A percentile compares a stretch with the other conserved stretches of the same genome.
Evolutionary conservation across 2,797 vertebrate genomes (phyloP).

Genomic region (Sciaenops ocellatus): DNA sequence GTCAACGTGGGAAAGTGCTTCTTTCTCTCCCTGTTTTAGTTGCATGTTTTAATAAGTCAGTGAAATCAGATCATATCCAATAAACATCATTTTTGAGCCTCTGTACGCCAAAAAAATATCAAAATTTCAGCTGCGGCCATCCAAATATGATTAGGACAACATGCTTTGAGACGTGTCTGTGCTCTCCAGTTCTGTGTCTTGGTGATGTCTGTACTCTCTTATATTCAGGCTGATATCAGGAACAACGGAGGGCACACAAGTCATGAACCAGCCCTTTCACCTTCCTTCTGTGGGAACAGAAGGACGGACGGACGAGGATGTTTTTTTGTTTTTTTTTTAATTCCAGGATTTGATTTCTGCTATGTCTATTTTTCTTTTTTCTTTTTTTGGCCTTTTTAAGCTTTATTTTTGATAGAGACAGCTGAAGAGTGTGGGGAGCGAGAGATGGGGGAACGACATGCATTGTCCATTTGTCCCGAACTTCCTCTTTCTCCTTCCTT

Average conservation of each 20-base stretch:
- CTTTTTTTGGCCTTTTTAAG: conserved; percentile 18
- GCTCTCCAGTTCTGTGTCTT: conserved; percentile 18
- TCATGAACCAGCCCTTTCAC: conserved; percentile 65
- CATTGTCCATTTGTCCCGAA: conserved; percentile 21
- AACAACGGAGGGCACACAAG: conserved; percentile 44
- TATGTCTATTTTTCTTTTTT: neutral
- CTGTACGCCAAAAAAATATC: neutral
- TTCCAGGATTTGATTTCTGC: conserved; percentile 56
- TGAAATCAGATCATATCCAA: conserved; percentile 5
- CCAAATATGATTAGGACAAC: neutral
- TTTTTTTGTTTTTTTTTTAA: conserved; percentile 29
- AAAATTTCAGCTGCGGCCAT: neutral
- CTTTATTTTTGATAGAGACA: too few relatives aligned
- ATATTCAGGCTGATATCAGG: conserved; percentile 38
- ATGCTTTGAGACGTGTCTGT: conserved; percentile 10
- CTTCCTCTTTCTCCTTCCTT: neutral
- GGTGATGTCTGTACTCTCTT: conserved; percentile 11
- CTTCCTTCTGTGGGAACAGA: conserved; percentile 69
- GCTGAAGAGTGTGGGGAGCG: too few relatives aligned
- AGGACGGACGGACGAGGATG: conserved; percentile 22
- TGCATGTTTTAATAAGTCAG: neutral
- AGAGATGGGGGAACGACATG: too few relatives aligned
- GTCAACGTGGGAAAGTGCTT: neutral
- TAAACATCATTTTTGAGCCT: neutral
- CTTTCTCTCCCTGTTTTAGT: neutral